Conservation (phyloP, 2,113 vertebrate species). For the Probosciger aterrimus region DNA sequence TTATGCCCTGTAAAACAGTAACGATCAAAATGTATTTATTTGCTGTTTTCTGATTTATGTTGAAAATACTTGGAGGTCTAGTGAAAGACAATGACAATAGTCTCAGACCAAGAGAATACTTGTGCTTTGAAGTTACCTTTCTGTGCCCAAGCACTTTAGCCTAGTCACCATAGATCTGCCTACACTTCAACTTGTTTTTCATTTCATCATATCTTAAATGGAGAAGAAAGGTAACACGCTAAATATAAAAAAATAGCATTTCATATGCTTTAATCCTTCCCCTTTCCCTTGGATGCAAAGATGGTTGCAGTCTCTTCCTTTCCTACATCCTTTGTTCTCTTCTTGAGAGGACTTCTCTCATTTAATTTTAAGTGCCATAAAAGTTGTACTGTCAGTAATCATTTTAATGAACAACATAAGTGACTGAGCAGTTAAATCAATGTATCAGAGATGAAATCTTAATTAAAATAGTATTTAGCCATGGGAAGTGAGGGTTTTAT, state of each 20-base stretch:
- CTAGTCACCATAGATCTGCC: neutral
- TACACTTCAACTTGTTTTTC: neutral
- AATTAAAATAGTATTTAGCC: conserved; percentile 47
- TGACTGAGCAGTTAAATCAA: conserved; percentile 40
- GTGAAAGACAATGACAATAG: neutral
- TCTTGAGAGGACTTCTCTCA: neutral
- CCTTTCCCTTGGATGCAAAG: neutral
- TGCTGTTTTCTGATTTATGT: neutral
- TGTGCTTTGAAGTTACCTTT: neutral
- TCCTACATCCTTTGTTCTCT: neutral
- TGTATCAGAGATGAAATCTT: conserved; percentile 5
- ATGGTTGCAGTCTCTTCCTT: neutral
- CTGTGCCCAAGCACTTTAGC: neutral
- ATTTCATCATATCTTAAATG: neutral
- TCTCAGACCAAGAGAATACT: neutral
- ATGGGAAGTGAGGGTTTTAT: conserved; percentile 11
- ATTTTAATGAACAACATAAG: conserved; percentile 43
- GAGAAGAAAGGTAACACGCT: neutral
- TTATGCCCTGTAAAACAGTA: neutral
- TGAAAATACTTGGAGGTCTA: neutral
- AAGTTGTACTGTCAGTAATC: neutral
- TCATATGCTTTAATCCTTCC: neutral
- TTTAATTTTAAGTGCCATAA: neutral
- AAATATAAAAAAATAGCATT: neutral
- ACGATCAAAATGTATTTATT: neutral